Evolutionary conservation across 1,140 invertebrate species (phyloP).

Genomic region (Diuraphis noxia): DNA sequence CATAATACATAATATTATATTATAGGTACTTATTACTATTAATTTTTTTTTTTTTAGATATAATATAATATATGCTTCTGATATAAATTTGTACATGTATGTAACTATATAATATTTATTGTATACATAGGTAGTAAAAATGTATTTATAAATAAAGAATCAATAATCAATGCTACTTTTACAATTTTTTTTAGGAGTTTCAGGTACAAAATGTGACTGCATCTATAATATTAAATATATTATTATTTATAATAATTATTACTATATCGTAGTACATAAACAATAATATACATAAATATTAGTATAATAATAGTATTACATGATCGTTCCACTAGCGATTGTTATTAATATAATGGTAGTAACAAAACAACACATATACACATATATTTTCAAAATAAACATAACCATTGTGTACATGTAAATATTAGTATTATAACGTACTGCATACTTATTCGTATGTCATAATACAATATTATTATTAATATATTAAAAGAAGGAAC

Average conservation of each 20-base stretch:
- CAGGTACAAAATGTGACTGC: constrained; percentile 36
- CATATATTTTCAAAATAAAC: neutral
- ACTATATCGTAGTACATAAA: neutral
- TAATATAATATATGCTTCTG: neutral
- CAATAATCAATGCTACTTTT: constrained; percentile 19
- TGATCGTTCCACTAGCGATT: neutral
- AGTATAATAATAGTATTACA: neutral
- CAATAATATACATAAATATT: constrained; percentile 7
- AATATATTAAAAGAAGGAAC: constrained; percentile 25
- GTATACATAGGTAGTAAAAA: constrained; percentile 13
- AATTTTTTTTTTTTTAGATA: neutral
- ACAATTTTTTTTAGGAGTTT: constrained; percentile 1
- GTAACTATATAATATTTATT: constrained; percentile 17
- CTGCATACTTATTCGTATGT: neutral
- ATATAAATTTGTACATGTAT: constrained; percentile 36
- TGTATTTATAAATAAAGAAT: constrained; percentile 26
- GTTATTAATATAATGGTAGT: neutral
- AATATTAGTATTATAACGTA: neutral
- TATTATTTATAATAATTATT: neutral
- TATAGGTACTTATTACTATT: constrained; percentile 1
- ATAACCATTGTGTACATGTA: neutral
- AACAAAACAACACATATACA: neutral
- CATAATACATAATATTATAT: constrained; percentile 16
- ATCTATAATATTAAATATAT: constrained; percentile 12
- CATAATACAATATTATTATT: neutral